These are phyloP conservation scores for Cairina moschata DNA, from an alignment of 2,113 vertebrate species.

Conservation along the genomic window DNA sequence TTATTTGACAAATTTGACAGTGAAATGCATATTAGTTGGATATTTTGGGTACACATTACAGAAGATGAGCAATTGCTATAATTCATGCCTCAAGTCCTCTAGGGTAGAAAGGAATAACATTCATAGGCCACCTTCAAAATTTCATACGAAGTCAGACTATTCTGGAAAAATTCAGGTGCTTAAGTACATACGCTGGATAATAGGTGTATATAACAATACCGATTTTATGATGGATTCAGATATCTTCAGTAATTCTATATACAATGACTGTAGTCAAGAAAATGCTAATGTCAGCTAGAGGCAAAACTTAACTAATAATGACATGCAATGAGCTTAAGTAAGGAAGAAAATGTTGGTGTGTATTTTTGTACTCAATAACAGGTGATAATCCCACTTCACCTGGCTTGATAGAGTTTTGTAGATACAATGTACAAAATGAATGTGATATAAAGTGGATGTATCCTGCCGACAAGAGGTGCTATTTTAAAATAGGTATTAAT, in stretches of 20 bases:
- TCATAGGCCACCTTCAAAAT: neutral
- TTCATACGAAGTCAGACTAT: neutral
- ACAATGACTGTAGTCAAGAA: neutral
- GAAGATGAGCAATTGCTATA: neutral
- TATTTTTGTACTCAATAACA: neutral
- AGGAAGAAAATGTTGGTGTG: neutral
- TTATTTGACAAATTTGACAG: neutral
- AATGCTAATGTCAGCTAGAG: neutral
- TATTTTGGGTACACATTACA: neutral
- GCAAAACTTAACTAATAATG: neutral
- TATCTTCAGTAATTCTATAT: neutral
- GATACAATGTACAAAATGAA: neutral
- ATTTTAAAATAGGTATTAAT: neutral
- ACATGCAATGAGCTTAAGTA: neutral
- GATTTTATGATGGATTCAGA: neutral
- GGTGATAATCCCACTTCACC: neutral
- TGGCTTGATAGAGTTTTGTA: neutral
- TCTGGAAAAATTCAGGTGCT: neutral
- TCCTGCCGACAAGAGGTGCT: neutral
- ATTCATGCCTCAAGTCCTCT: neutral
- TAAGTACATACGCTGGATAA: neutral
- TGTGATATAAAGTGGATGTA: neutral
- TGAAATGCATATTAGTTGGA: neutral
- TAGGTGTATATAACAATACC: accelerated
- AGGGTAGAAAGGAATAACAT: neutral